A percentile compares a stretch with the other conserved stretches of the same genome.
These are phyloP conservation scores for Ditula angustiorana DNA, from an alignment of 2,888 invertebrate genomes.

Conservation along the genomic window DNA sequence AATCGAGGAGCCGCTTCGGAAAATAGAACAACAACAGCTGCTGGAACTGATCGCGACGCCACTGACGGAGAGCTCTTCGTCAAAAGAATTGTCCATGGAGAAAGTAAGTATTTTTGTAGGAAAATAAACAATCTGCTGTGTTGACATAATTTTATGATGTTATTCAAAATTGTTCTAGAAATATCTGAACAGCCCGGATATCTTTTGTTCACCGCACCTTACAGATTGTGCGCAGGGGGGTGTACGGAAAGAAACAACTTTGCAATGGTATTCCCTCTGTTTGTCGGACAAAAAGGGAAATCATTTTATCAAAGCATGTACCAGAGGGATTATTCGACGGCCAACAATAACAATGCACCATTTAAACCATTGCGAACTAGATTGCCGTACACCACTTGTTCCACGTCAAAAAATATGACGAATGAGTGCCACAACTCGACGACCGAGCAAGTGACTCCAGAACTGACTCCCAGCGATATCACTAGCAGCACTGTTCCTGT, in stretches of 20 bases:
- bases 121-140: not conserved
- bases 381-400: conserved; percentile 48
- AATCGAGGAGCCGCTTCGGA: conserved; percentile 47
- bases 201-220: conserved; percentile 73
- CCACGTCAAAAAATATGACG: not conserved
- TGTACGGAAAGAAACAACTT: conserved; percentile 54
- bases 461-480: conserved; percentile 9
- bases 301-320: conserved; percentile 53
- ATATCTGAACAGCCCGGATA: conserved; percentile 51
- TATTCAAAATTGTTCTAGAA: conserved; percentile 59
- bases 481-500: not conserved
- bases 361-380: conserved; percentile 52
- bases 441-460: not conserved
- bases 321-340: conserved; percentile 50
- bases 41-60: conserved; percentile 43
- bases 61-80: conserved; percentile 59
- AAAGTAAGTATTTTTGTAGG: conserved; percentile 57
- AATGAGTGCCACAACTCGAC: not conserved
- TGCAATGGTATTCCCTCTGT: conserved; percentile 64
- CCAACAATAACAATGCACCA: conserved; percentile 52
- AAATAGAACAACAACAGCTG: conserved; percentile 43
- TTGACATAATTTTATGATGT: not conserved
- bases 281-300: conserved; percentile 56
- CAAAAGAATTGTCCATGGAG: conserved; percentile 53
- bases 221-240: conserved; percentile 63